These are phyloP conservation scores for Drosophila bunnanda DNA, from an alignment of 2,888 invertebrate species.

Conservation along the genomic window DNA sequence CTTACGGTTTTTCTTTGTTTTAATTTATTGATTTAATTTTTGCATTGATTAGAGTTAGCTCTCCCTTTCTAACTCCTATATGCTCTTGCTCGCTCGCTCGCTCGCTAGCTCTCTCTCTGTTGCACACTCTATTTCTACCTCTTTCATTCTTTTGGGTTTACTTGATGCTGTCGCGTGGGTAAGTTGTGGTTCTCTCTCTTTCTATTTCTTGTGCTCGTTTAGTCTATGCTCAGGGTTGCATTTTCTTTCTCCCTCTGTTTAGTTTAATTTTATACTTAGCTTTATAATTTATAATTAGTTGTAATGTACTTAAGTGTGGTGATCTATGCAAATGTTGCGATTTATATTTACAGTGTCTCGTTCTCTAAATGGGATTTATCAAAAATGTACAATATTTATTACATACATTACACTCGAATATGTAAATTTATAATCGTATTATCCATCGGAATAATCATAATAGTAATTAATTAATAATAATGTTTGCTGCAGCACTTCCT, in stretches of 20 bases:
- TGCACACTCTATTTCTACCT: conserved; percentile 3
- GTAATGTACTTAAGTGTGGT: conserved; percentile 34
- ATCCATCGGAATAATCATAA: conserved; percentile 68
- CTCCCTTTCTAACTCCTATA: conserved; percentile 30
- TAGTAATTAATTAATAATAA: conserved; percentile 70
- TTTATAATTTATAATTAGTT: conserved; percentile 25
- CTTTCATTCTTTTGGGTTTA: conserved; percentile 37
- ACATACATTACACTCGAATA: conserved; percentile 62
- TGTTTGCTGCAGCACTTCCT: conserved; percentile 61
- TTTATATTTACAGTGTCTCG: conserved; percentile 73
- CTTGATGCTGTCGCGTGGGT: conserved; percentile 75
- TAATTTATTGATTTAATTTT: conserved; percentile 42
- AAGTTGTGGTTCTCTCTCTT: conserved; percentile 57
- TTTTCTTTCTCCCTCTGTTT: conserved; percentile 54
- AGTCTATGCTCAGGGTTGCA: conserved; percentile 81
- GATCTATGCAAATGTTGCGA: conserved; percentile 43
- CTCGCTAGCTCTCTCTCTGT: conserved; percentile 28
- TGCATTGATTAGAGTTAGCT: conserved; percentile 59
- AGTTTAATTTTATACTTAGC: conserved; percentile 42
- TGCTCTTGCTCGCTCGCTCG: conserved; percentile 38
- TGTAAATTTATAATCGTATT: conserved; percentile 56
- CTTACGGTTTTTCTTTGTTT: conserved; percentile 35
- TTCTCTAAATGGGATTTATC: conserved; percentile 67
- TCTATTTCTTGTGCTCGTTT: conserved; percentile 65
- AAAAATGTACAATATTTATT: conserved; percentile 81